phyloP scores from a whole-genome alignment of 2,888 invertebrate species.

The Macrophya annulata region DNA sequence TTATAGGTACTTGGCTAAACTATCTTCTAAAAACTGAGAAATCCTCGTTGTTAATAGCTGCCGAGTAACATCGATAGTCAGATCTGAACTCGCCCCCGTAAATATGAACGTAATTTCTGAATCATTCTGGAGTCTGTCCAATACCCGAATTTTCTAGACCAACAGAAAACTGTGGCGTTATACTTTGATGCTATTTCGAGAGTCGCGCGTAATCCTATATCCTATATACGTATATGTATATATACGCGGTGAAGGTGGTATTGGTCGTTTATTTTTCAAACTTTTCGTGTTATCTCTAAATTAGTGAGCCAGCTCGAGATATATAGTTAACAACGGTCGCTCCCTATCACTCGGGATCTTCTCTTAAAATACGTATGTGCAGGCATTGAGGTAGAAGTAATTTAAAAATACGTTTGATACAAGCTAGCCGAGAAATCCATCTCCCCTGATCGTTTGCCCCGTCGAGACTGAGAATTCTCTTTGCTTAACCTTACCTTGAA shows the following conservation, averaged over 20 bases:
- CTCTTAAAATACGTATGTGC: neutral
- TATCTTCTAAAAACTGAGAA: neutral
- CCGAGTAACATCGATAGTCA: constrained; percentile 17
- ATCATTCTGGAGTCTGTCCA: constrained; percentile 54
- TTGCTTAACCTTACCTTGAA: constrained; percentile 37
- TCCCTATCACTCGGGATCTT: constrained; percentile 25
- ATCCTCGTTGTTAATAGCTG: constrained; percentile 12
- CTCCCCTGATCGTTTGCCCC: neutral
- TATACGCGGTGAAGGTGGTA: constrained; percentile 38
- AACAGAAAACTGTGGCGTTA: constrained; percentile 21
- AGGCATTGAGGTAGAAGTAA: neutral
- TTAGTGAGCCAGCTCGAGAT: neutral
- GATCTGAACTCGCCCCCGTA: constrained; percentile 16
- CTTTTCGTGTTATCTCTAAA: constrained; percentile 39
- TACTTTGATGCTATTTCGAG: constrained; percentile 44
- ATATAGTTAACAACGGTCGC: constrained; percentile 10
- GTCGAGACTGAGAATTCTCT: constrained; percentile 35
- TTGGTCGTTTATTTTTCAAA: constrained; percentile 31
- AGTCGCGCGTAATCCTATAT: constrained; percentile 30
- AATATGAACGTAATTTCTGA: constrained; percentile 34
- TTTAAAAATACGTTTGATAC: constrained; percentile 2
- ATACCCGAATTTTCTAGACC: constrained; percentile 38
- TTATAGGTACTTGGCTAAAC: neutral
- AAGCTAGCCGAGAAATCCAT: constrained; percentile 3
- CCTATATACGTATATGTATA: constrained; percentile 31